Conservation (phyloP, 2,888 invertebrate genomes). For the Osmoderma eremita region DNA sequence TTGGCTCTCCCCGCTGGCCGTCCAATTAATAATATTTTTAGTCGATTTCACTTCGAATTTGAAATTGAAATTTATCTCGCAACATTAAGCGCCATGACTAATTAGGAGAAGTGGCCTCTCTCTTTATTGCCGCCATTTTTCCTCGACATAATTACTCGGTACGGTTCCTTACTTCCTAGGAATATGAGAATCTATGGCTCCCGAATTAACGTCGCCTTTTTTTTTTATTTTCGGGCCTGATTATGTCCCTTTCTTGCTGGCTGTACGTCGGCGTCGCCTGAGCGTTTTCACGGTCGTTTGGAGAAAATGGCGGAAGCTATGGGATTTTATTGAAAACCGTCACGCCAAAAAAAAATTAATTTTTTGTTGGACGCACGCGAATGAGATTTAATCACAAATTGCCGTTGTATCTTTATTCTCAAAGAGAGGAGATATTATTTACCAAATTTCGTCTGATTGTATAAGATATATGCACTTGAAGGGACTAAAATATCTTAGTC, state of each 20-base stretch:
- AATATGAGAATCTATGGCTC: background rate
- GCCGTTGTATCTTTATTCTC: no score
- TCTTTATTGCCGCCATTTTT: constrained; percentile 36
- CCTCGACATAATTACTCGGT: constrained; percentile 29
- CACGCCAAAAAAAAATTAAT: no score
- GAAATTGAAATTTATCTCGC: constrained; percentile 36
- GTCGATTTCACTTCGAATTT: constrained; percentile 35
- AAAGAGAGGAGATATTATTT: no score
- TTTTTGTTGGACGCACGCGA: no score
- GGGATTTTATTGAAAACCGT: no score
- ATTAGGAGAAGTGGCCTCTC: constrained; percentile 20
- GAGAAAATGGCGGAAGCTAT: background rate
- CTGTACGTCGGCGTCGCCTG: background rate
- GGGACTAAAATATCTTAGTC: no score
- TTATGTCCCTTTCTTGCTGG: background rate
- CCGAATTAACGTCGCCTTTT: constrained; percentile 19
- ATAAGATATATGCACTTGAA: no score
- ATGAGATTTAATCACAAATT: no score
- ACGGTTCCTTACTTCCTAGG: constrained; percentile 38
- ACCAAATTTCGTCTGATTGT: no score
- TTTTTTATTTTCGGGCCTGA: constrained; percentile 24
- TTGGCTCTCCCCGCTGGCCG: background rate
- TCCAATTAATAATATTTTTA: constrained; percentile 26
- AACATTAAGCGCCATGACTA: constrained; percentile 35
- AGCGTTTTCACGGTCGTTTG: background rate